Evolutionary conservation across 2,888 invertebrate genomes (phyloP).

Genomic region (Pterobdella sp.): DNA sequence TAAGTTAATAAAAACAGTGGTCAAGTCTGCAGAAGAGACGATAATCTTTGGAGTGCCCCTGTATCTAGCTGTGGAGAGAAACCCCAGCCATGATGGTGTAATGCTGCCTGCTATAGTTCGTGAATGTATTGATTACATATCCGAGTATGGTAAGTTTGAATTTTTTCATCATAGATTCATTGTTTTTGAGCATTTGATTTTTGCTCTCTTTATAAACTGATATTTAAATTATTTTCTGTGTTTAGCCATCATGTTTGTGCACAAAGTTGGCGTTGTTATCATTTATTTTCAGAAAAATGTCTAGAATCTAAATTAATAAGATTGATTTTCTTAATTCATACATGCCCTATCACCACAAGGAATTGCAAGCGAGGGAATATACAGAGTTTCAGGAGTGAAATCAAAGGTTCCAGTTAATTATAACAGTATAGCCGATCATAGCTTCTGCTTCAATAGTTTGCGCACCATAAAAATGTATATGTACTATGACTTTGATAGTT

Average conservation of each 20-base stretch:
- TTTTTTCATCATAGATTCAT: conserved; percentile 30
- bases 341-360: too few species aligned
- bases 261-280: too few species aligned
- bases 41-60: conserved; percentile 89
- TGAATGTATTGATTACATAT: conserved; percentile 82
- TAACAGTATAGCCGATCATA: too few species aligned
- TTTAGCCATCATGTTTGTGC: too few species aligned
- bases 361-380: conserved; percentile 65
- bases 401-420: conserved; percentile 79
- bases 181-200: neutral
- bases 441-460: too few species aligned
- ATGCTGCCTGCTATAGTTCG: conserved; percentile 82
- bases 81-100: conserved; percentile 83
- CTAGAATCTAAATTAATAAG: too few species aligned
- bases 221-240: neutral
- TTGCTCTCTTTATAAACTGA: neutral
- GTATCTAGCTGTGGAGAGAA: conserved; percentile 74
- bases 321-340: too few species aligned
- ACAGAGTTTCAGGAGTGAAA: conserved; percentile 73
- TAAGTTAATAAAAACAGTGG: conserved; percentile 34
- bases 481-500: too few species aligned
- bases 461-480: too few species aligned
- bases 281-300: too few species aligned
- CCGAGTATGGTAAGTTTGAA: conserved; percentile 58
- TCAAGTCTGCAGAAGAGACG: conserved; percentile 44